Evolutionary conservation across 2,113 vertebrate genomes (phyloP).

Genomic region (Alces alces): DNA sequence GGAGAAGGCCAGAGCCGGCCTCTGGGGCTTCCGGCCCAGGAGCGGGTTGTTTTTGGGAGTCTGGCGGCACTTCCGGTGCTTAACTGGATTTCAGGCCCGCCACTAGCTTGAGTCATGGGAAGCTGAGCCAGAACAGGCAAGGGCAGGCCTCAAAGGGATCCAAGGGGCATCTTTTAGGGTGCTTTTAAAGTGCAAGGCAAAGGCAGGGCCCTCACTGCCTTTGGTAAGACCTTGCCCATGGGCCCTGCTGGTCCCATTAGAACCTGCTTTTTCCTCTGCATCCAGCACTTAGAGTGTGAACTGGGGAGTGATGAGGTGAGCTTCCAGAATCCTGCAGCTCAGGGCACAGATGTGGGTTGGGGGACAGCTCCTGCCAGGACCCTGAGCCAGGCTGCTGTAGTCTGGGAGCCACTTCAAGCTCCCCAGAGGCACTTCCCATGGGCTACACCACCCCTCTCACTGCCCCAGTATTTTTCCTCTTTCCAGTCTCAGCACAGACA

Average conservation of each 20-base stretch:
- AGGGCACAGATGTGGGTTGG: not conserved
- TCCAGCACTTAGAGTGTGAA: not conserved
- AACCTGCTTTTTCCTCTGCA: not conserved
- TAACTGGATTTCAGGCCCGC: not conserved
- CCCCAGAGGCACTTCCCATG: not conserved
- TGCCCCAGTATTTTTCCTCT: not conserved
- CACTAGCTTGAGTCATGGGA: not conserved
- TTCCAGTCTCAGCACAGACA: not conserved
- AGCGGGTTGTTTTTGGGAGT: not conserved
- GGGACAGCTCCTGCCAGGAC: not conserved
- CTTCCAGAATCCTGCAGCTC: not conserved
- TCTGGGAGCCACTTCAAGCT: not conserved
- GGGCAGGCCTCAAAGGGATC: not conserved
- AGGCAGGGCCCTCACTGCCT: not conserved
- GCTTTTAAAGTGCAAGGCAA: not conserved
- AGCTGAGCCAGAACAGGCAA: not conserved
- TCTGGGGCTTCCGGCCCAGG: not conserved
- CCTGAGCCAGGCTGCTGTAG: not conserved
- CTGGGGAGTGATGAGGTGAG: not conserved
- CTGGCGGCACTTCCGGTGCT: not conserved
- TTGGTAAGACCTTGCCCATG: not conserved
- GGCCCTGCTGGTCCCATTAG: not conserved
- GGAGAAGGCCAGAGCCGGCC: not conserved
- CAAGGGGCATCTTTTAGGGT: not conserved
- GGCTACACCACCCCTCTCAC: not conserved